These are phyloP conservation scores for Pelvicachromis taeniatus DNA, from an alignment of 2,113 vertebrate genomes.

Conservation along the genomic window DNA sequence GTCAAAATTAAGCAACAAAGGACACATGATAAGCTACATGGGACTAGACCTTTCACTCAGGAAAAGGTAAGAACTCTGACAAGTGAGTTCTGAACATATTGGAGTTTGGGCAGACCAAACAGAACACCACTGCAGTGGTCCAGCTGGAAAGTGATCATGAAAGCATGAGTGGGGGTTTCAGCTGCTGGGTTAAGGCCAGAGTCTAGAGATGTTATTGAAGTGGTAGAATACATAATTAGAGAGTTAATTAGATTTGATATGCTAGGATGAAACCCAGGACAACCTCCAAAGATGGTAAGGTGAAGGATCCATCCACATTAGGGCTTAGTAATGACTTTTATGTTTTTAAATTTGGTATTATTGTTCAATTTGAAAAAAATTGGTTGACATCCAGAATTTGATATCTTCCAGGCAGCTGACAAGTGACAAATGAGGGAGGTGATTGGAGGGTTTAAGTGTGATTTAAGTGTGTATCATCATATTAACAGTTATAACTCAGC, in stretches of 20 bases:
- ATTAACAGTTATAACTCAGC: neutral
- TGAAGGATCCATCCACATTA: neutral
- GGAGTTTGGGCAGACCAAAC: neutral
- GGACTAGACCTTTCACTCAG: neutral
- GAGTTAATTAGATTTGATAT: neutral
- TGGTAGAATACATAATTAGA: neutral
- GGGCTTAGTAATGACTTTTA: neutral
- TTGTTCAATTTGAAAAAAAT: neutral
- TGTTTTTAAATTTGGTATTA: neutral
- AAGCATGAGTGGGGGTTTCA: neutral
- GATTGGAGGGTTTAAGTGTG: neutral
- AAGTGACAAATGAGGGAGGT: neutral
- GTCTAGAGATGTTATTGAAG: neutral
- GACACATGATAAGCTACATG: neutral
- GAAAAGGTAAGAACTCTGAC: neutral
- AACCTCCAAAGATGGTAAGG: neutral
- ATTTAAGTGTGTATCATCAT: neutral
- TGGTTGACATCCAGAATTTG: neutral
- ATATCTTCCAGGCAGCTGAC: neutral
- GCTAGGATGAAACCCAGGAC: neutral
- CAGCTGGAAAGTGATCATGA: neutral
- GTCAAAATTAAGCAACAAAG: neutral
- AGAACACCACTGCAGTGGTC: neutral
- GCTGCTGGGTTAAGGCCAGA: neutral
- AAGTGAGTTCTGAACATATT: neutral